phyloP scores from a whole-genome alignment of 2,113 vertebrate genomes.

The Stigmatopora nigra region DNA sequence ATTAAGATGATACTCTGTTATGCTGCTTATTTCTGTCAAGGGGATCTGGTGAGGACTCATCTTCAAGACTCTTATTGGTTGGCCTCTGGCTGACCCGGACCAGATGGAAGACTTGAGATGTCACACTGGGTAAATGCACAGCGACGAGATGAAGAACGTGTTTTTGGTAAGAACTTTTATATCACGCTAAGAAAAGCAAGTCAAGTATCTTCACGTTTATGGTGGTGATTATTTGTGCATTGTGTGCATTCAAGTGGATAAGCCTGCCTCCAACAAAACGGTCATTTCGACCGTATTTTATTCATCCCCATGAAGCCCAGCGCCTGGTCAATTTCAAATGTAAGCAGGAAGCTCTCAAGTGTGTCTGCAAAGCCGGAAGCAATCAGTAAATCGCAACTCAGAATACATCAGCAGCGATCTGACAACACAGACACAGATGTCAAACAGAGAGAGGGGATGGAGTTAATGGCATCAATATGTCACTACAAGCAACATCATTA shows the following conservation, averaged over 20 bases:
- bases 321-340: slow-evolving; percentile 20
- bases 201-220: slow-evolving; percentile 13
- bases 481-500: slow-evolving; percentile 17
- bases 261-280: not conserved
- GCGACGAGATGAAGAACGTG: slow-evolving; percentile 17
- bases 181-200: slow-evolving; percentile 24
- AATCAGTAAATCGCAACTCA: slow-evolving; percentile 14
- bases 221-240: not conserved
- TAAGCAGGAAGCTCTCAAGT: slow-evolving; percentile 19
- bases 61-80: slow-evolving; percentile 43
- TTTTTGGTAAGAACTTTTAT: slow-evolving; percentile 20
- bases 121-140: slow-evolving; percentile 26
- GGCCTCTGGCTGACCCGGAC: slow-evolving; percentile 51
- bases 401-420: slow-evolving; percentile 15
- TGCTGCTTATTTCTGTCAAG: slow-evolving; percentile 60
- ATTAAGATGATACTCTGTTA: slow-evolving; percentile 57
- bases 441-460: slow-evolving; percentile 11
- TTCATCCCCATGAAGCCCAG: not conserved
- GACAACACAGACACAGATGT: slow-evolving; percentile 26
- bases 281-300: slow-evolving; percentile 7
- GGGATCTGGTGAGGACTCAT: slow-evolving; percentile 51
- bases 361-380: slow-evolving; percentile 12
- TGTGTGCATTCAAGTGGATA: not conserved
- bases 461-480: slow-evolving; percentile 26
- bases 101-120: slow-evolving; percentile 45